Percentiles rank a stretch among this genome's conserved stretches.
Evolutionary conservation across 2,888 invertebrate species (phyloP).

Genomic region (Drosophila eohydei): DNA sequence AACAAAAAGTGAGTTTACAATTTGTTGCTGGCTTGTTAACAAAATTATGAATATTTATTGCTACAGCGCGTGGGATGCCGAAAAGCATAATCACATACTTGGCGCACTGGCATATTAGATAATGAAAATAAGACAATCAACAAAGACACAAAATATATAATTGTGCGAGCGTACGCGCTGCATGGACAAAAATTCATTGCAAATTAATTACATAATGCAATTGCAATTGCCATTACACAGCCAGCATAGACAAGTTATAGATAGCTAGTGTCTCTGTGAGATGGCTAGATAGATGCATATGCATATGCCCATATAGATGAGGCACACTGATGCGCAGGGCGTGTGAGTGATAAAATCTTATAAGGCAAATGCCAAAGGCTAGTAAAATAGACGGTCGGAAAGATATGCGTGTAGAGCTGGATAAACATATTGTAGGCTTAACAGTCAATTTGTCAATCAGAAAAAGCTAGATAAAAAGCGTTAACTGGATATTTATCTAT

Average conservation of each 20-base stretch:
- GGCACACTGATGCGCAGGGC: conserved; percentile 11
- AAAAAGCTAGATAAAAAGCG: background rate
- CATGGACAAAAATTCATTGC: conserved; percentile 42
- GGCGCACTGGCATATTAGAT: conserved; percentile 51
- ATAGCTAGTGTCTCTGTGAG: conserved; percentile 27
- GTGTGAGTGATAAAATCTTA: conserved; percentile 9
- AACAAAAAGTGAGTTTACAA: conserved; percentile 16
- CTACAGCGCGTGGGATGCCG: conserved; percentile 65
- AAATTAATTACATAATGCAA: conserved; percentile 62
- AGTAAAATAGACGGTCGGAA: background rate
- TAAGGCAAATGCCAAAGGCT: background rate
- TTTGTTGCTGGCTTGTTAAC: conserved; percentile 46
- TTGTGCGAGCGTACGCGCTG: conserved; percentile 54
- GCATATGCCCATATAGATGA: conserved; percentile 12
- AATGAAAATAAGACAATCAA: conserved; percentile 61
- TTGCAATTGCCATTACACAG: conserved; percentile 26
- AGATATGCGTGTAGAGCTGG: background rate
- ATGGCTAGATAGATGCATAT: conserved; percentile 27
- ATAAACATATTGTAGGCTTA: no score
- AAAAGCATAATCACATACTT: conserved; percentile 27
- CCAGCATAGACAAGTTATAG: conserved; percentile 50
- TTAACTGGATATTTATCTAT: background rate
- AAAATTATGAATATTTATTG: conserved; percentile 73
- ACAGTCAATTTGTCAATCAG: background rate
- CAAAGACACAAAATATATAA: conserved; percentile 55